A percentile compares a stretch with the other conserved stretches of the same genome.
Evolutionary conservation across 2,888 invertebrate genomes (phyloP).

Genomic region (Agriopis leucophaearia): DNA sequence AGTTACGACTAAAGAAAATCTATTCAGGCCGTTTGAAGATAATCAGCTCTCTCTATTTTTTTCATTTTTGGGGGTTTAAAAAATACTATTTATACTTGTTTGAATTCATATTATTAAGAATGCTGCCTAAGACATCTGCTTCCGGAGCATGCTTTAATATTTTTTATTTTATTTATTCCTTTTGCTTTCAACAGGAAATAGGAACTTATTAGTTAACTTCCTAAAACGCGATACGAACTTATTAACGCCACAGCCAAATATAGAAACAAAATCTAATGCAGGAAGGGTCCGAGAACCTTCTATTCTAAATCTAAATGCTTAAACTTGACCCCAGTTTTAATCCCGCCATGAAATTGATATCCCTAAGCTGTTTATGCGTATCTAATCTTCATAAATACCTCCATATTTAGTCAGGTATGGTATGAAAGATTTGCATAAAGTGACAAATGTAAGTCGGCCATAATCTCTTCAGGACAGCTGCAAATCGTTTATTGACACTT

Average conservation of each 20-base stretch:
- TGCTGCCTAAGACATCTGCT: no score
- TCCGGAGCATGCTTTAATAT: no score
- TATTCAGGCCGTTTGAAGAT: no score
- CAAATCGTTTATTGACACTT: slow-evolving; percentile 29
- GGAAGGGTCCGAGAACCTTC: slow-evolving; percentile 32
- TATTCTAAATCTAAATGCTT: slow-evolving; percentile 37
- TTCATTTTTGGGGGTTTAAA: no score
- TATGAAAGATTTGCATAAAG: slow-evolving; percentile 69
- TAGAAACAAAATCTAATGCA: slow-evolving; percentile 17
- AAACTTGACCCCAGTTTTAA: slow-evolving; percentile 53
- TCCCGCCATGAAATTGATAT: slow-evolving; percentile 46
- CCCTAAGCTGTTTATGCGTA: slow-evolving; percentile 51
- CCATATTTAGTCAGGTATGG: slow-evolving; percentile 58
- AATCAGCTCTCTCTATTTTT: no score
- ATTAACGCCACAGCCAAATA: slow-evolving; percentile 28
- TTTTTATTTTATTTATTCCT: neutral
- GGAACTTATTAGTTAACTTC: neutral
- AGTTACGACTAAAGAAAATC: no score
- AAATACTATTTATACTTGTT: no score
- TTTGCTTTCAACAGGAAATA: slow-evolving; percentile 9
- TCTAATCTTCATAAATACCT: slow-evolving; percentile 48
- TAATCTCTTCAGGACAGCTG: slow-evolving; percentile 39
- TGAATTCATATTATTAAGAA: no score
- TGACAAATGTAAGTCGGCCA: slow-evolving; percentile 52
- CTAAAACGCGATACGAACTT: slow-evolving; percentile 11